A percentile compares a stretch with the other conserved stretches of the same genome.
These are phyloP conservation scores for Gandaritis pyraliata DNA, from an alignment of 2,888 invertebrate species.

Conservation along the genomic window DNA sequence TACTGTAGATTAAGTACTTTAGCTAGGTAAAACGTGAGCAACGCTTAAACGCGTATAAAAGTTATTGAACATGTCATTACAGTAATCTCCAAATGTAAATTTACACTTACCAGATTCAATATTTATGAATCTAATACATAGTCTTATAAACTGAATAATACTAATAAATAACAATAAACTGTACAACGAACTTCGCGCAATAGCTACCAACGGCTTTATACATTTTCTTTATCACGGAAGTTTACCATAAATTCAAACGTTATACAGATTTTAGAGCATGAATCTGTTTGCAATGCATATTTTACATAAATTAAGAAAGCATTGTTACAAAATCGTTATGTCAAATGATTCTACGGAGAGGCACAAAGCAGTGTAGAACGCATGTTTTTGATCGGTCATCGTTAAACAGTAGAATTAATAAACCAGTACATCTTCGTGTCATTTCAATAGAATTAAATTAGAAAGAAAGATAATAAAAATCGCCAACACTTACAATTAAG, in stretches of 20 bases:
- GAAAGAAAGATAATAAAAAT: too few species aligned
- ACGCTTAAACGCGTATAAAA: too few species aligned
- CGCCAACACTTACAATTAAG: too few species aligned
- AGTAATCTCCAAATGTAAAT: too few species aligned
- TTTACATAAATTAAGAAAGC: constrained; percentile 25
- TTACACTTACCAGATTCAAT: neutral
- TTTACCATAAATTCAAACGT: constrained; percentile 32
- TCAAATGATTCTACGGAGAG: constrained; percentile 22
- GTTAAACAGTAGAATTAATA: neutral
- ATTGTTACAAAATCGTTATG: constrained; percentile 33
- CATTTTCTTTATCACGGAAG: constrained; percentile 40
- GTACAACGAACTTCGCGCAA: constrained; percentile 20
- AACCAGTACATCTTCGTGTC: too few species aligned
- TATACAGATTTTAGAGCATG: constrained; percentile 31
- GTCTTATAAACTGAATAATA: constrained; percentile 11
- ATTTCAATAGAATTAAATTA: too few species aligned
- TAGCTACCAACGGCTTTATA: constrained; percentile 13
- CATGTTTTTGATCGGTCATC: constrained; percentile 8
- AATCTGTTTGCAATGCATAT: constrained; percentile 28
- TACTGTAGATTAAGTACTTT: too few species aligned
- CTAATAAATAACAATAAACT: constrained; percentile 22
- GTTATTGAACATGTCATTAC: too few species aligned
- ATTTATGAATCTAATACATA: constrained; percentile 7
- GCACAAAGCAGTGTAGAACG: constrained; percentile 18
- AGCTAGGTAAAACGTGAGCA: too few species aligned